These are phyloP conservation scores for Stictonetta naevosa DNA, from an alignment of 2,113 vertebrate species.

Conservation along the genomic window DNA sequence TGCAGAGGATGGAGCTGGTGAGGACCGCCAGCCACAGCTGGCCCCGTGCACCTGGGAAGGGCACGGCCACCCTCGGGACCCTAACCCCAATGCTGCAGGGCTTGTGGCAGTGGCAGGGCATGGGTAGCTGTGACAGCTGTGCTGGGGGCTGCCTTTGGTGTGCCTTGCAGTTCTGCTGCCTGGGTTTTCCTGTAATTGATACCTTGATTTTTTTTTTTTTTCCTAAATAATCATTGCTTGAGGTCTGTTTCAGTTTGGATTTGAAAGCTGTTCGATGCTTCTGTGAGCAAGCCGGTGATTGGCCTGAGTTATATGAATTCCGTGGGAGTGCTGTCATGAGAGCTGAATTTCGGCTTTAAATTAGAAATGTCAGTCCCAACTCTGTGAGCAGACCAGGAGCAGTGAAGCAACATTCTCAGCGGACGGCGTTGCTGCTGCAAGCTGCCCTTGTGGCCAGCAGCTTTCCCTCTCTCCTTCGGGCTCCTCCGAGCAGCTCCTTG, in stretches of 20 bases:
- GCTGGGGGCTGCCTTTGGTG: background rate
- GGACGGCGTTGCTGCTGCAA: background rate
- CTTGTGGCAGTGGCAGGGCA: no score
- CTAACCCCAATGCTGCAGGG: no score
- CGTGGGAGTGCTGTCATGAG: background rate
- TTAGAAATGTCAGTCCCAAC: background rate
- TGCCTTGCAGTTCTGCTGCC: background rate
- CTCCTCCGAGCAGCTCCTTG: background rate
- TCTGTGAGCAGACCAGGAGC: accelerated
- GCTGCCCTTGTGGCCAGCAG: background rate
- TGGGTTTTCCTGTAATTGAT: background rate
- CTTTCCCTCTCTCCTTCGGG: background rate
- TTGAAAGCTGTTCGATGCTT: background rate
- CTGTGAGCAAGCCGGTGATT: background rate
- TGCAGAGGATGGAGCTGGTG: no score
- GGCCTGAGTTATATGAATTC: background rate
- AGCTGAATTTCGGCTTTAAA: background rate
- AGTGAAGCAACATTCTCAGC: accelerated
- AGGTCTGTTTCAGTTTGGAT: background rate
- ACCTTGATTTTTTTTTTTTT: background rate
- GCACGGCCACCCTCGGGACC: no score
- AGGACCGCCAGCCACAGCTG: no score
- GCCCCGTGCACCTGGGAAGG: no score
- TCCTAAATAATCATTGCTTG: background rate
- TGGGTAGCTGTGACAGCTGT: no score